phyloP scores from a whole-genome alignment of 1,140 invertebrate genomes.

The Euwallacea similis region DNA sequence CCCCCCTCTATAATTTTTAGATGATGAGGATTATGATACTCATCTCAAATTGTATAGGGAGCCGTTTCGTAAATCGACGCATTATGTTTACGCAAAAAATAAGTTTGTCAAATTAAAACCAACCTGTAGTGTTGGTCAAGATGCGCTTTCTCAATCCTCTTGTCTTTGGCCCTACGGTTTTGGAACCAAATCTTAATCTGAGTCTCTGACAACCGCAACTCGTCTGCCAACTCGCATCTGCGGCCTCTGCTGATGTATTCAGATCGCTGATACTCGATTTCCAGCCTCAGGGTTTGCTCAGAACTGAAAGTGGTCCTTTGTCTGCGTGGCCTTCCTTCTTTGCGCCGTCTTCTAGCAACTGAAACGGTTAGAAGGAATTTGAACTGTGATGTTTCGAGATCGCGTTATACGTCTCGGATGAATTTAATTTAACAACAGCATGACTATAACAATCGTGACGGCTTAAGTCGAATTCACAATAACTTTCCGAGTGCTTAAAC shows the following conservation, averaged over 20 bases:
- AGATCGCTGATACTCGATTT: constrained; percentile 85
- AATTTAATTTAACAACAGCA: no score
- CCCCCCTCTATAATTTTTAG: not conserved
- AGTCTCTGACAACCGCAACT: constrained; percentile 83
- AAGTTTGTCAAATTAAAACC: not conserved
- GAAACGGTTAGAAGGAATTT: constrained; percentile 35
- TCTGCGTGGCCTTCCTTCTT: constrained; percentile 80
- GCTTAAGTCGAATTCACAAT: constrained; percentile 19
- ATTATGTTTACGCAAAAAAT: not conserved
- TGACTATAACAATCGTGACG: constrained; percentile 4
- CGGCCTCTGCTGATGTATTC: constrained; percentile 89
- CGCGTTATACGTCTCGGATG: no score
- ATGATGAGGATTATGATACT: not conserved
- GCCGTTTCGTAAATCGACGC: not conserved
- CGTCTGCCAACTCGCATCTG: constrained; percentile 83
- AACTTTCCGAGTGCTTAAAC: constrained; percentile 12
- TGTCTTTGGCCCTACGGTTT: constrained; percentile 93
- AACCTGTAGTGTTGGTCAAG: constrained; percentile 93
- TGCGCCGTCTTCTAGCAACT: constrained; percentile 84
- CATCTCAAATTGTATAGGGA: not conserved
- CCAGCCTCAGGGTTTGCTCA: constrained; percentile 87
- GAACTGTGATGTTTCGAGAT: no score
- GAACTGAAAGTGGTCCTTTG: constrained; percentile 94
- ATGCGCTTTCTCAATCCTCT: constrained; percentile 93
- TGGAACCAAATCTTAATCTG: constrained; percentile 98